Conservation (phyloP, 2,797 vertebrate genomes). For the Smutsia temminckii region DNA sequence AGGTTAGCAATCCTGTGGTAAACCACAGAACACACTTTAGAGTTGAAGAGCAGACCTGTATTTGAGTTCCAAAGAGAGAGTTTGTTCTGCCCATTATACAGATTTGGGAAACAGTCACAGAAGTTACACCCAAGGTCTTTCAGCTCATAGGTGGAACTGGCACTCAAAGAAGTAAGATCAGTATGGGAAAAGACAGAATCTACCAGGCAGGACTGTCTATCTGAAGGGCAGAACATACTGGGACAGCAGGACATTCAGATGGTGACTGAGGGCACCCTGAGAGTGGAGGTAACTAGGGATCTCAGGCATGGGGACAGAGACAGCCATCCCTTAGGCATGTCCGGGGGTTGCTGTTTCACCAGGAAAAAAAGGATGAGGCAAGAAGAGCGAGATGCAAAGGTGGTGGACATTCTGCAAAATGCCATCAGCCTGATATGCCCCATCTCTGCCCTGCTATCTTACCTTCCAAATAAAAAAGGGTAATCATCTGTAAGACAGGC, state of each 20-base stretch:
- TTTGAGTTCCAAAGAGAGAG: background rate
- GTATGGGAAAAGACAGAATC: background rate
- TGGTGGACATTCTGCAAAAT: background rate
- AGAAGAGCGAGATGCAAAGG: background rate
- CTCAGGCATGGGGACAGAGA: background rate
- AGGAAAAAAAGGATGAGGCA: background rate
- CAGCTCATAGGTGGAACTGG: background rate
- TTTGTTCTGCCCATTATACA: slow-evolving; percentile 6
- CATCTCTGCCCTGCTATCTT: background rate
- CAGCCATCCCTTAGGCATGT: background rate
- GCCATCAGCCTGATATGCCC: background rate
- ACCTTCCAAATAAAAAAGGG: background rate
- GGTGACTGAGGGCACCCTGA: background rate
- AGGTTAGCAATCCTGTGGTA: background rate
- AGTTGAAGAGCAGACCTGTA: background rate
- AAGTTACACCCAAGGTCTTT: background rate
- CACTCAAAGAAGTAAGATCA: background rate
- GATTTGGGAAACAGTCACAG: slow-evolving; percentile 27
- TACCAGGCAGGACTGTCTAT: background rate
- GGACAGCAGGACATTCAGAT: background rate
- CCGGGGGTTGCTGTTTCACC: background rate
- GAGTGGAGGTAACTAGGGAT: background rate
- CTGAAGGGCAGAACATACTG: background rate
- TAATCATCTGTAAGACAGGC: slow-evolving; percentile 26
- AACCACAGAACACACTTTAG: background rate